phyloP scores from a whole-genome alignment of 1,140 invertebrate species.

The Drosophila suzukii region DNA sequence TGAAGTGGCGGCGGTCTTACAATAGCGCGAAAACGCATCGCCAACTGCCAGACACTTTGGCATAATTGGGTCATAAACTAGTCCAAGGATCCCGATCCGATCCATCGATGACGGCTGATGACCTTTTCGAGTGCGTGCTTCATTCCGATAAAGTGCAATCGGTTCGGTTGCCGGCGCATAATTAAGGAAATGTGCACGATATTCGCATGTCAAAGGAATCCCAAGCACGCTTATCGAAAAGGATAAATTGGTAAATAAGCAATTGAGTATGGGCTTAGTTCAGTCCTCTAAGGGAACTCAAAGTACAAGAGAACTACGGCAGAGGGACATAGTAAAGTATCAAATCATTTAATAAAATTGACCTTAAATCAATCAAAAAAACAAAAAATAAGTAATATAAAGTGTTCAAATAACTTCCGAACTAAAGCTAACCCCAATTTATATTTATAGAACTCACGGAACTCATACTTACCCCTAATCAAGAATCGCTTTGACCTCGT shows the following conservation, averaged over 20 bases:
- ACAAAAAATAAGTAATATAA: too few relatives aligned
- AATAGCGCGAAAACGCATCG: constrained; percentile 69
- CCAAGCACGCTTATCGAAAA: constrained; percentile 2
- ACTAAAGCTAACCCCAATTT: too few relatives aligned
- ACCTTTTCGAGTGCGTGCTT: constrained; percentile 48
- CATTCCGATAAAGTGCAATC: constrained; percentile 41
- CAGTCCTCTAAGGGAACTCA: not conserved
- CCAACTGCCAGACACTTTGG: constrained; percentile 78
- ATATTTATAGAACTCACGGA: constrained; percentile 1
- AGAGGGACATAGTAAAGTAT: not conserved
- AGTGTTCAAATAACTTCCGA: not conserved
- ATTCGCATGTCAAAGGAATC: constrained; percentile 32
- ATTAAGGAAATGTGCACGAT: constrained; percentile 25
- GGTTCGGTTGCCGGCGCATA: constrained; percentile 31
- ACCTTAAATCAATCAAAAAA: too few relatives aligned
- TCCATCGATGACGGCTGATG: constrained; percentile 55
- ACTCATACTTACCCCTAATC: constrained; percentile 16
- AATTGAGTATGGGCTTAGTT: not conserved
- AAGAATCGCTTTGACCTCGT: constrained; percentile 11
- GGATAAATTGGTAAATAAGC: constrained; percentile 5
- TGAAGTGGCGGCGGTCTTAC: constrained; percentile 21
- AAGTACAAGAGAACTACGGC: not conserved
- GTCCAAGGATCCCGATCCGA: constrained; percentile 62
- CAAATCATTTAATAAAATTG: too few relatives aligned
- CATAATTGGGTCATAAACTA: constrained; percentile 82